Base-by-base conservation (phyloP, 2,797 vertebrate species). In the Paguma larvata region DNA sequence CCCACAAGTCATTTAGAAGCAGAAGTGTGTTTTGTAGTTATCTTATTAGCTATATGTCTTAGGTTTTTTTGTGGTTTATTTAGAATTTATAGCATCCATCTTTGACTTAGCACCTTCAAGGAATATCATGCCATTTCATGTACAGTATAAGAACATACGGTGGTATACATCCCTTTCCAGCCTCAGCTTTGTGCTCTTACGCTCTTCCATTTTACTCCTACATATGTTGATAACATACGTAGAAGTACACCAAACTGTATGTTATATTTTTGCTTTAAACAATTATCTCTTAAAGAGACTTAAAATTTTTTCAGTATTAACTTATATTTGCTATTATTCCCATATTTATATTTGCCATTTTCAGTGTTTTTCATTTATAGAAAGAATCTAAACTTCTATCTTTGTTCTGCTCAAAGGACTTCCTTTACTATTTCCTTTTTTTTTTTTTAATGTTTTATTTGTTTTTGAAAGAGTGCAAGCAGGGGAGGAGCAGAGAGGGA, bases 251-350 rank as follows among this genome's bases (percentile, higher is more conserved):
- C 30, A 72, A 94, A 67, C 38, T 41, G 34, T 21, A 73, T 59
- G 4, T 73, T 77, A 72, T 90, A 30, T 89, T 79, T 85, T 86
- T 86, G 59, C 30, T 70, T 84, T 84, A 53, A 94, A 51, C 2
- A 65, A n/a, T 89, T 85, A 56, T 73, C 48, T 92, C 51, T 93
- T 65, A 79, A 94, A 85, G 70, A 89, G 56, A 56, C 51, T 70
- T 84, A 19, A 62, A 62, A 18, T 34, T 84, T 75, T 59, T 78
- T 38, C 12, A n/a, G 4, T 53, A 44, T 78, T 87, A 34, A 25
- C 25, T 95, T 91, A 19, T 38, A 65, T 38, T 65, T 95, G 18
- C 4, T 62, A 4, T 53, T 77, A 44, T 79, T 48, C 13, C 21
- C 59, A 15, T 68, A n/a, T 86, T 56, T 86, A 7, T 68, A 72